Evolutionary conservation across 1,140 invertebrate species (phyloP).

Genomic region (Cydia strobilella): DNA sequence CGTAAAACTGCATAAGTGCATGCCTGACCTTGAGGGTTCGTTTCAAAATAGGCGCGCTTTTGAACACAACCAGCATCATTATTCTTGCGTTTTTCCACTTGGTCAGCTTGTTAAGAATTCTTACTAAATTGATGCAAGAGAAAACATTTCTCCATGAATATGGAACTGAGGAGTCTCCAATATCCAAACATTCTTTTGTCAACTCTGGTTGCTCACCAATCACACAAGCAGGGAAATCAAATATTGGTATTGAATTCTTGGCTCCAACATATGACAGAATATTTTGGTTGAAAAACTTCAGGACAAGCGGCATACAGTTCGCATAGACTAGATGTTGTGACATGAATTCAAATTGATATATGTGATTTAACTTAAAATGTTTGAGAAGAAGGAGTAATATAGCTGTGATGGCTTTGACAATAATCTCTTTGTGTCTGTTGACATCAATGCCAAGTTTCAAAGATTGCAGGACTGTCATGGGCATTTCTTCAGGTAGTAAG

Average conservation of each 20-base stretch:
- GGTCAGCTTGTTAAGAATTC: slow-evolving; percentile 98
- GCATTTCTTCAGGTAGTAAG: slow-evolving; percentile 98
- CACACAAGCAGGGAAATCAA: slow-evolving; percentile 98
- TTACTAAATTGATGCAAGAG: slow-evolving; percentile 97
- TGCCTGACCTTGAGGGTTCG: slow-evolving; percentile 97
- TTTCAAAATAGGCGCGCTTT: slow-evolving; percentile 99
- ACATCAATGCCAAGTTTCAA: slow-evolving; percentile 98
- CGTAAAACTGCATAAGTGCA: slow-evolving; percentile 99
- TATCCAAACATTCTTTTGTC: slow-evolving; percentile 95
- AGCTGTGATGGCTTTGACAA: slow-evolving; percentile 98
- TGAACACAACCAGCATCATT: slow-evolving; percentile 99
- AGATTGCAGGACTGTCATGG: slow-evolving; percentile 97
- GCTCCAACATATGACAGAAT: slow-evolving; percentile 97
- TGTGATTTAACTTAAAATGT: slow-evolving; percentile 99
- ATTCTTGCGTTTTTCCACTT: slow-evolving; percentile 99
- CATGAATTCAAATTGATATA: slow-evolving; percentile 99
- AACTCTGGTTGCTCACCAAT: slow-evolving; percentile 97
- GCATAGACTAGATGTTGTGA: slow-evolving; percentile 99
- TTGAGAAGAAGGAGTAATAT: slow-evolving; percentile 96
- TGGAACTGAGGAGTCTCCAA: slow-evolving; percentile 89
- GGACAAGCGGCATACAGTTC: slow-evolving; percentile 98
- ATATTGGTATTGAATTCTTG: slow-evolving; percentile 96
- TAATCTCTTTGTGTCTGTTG: slow-evolving; percentile 99
- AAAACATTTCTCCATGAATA: slow-evolving; percentile 99
- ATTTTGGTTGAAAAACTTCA: slow-evolving; percentile 99